Evolutionary conservation across 2,113 vertebrate species (phyloP).

Genomic region (Onychorhynchus coronatus): DNA sequence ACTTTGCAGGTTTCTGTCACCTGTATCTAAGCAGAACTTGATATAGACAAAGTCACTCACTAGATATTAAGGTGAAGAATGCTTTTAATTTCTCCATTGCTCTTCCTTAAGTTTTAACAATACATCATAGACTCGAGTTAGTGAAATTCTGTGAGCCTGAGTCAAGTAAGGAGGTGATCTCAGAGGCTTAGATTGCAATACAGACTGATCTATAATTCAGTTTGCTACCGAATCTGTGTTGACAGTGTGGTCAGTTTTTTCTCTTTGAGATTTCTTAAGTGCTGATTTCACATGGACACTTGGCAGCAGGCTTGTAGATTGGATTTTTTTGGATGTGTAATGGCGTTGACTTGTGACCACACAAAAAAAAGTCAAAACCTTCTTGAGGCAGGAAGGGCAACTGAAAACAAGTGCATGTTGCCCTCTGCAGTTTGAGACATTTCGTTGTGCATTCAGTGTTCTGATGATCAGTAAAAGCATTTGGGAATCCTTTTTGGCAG

Average conservation of each 20-base stretch:
- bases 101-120: not conserved
- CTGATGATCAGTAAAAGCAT: not conserved
- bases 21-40: not conserved
- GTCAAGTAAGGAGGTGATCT: not conserved
- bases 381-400: not conserved
- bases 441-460: not conserved
- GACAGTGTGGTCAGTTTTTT: not conserved
- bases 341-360: not conserved
- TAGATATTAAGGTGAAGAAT: not conserved
- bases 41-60: not conserved
- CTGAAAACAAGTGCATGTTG: not conserved
- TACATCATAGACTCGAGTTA: not conserved
- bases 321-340: not conserved
- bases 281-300: not conserved
- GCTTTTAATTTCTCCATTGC: not conserved
- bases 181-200: not conserved
- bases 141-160: not conserved
- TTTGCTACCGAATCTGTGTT: not conserved
- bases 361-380: not conserved
- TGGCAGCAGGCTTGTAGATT: not conserved
- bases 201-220: not conserved
- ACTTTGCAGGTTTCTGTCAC: not conserved
- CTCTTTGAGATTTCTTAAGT: not conserved
- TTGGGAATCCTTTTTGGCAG: not conserved
- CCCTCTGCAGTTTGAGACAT: not conserved